Base-by-base conservation (phyloP, 2,113 vertebrate species). In the Phrynosoma platyrhinos region DNA sequence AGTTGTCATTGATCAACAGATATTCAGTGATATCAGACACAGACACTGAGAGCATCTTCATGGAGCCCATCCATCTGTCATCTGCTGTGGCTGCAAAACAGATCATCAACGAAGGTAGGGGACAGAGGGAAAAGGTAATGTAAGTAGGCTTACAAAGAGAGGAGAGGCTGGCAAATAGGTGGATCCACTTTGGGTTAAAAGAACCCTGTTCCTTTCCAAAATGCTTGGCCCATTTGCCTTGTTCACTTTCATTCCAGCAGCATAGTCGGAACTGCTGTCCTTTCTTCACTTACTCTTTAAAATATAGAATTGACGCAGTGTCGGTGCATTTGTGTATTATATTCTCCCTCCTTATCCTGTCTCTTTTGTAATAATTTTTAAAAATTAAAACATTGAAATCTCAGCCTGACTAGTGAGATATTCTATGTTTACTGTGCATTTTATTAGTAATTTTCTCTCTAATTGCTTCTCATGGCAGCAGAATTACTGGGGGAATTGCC, bases 11-110 rank as follows among this genome's bases (percentile, higher is more conserved):
- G 75, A 0, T 94, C 85, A 96, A 93, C 94, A 98, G 98, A 93
- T 98, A 96, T 88, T 99, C 99, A 0, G 3, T 96, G 90, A 91
- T 98, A 88, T 99, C 98, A 0, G 98, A 98, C 0, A 95, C 98
- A 0, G 97, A 99, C 0, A 98, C 98, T 0, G 98, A 98, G 71
- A 99, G 98, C 93, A 99, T 99, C 91, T 98, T 98, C 95, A 99
- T 99, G 99, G 99, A 99, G 55, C 99, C 99, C 82, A 99, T 99
- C 87, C 98, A 99, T 91, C 97, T 99, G 7, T 99, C 98, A 1
- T 98, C 99, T 0, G 96, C 97, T 30, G 92, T 99, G 72, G 98
- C 98, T 40, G 98, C 98, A 78, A 99, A 99, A 92, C 96, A 98
- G 96, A 99, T 99, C 94, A 99, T 99, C 93, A 98, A 52, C 4